Evolutionary conservation across 2,113 vertebrate species (phyloP), one percentile per base, ranked within the genome.

Genomic region (Hemibagrus wyckioides): DNA sequence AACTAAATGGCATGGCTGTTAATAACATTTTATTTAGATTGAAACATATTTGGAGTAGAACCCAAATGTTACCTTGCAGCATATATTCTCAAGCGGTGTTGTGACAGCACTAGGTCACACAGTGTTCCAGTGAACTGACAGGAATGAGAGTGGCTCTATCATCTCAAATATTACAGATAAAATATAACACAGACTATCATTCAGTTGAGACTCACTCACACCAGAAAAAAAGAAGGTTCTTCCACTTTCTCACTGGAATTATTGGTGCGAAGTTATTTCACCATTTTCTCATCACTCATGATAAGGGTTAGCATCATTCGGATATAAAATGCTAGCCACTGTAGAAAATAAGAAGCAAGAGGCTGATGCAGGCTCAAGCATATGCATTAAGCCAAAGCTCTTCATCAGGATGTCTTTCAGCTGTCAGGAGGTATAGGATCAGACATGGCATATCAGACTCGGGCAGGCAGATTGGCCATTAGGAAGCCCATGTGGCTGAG

Each of bases 351-450:
- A 39, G 9, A 17, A 39, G 28, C 67, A 10, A 23, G 67, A 39
- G 36, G 7, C 17, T 10, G 4, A 9, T 71, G 52, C 44, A 63
- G 83, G 25, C 7, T 8, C 0, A 17, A 69, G 67, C 69, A 83
- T 59, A 21, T 23, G 48, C 17, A 25, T 67, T 48, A 75, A 80
- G 54, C 76, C 36, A 44, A 83, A 82, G 17, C 69, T 83, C 57
- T 89, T 83, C 17, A 41, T 88, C 79, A 85, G 7, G 3, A 50
- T 30, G 57, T 41, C 28, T 50, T 57, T 52, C 81, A 83, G 61
- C 73, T 86, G 81, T 76, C 39, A 76, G 23, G 21, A 44, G 3
- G 19, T 39, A 71, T 39, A 41, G 17, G 15, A 6, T 69, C 17
- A 7, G 19, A 36, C 67, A 36, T 6, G 33, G 67, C 36, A 23